phyloP scores from a whole-genome alignment of 2,113 vertebrate genomes.

The Sardina pilchardus region DNA sequence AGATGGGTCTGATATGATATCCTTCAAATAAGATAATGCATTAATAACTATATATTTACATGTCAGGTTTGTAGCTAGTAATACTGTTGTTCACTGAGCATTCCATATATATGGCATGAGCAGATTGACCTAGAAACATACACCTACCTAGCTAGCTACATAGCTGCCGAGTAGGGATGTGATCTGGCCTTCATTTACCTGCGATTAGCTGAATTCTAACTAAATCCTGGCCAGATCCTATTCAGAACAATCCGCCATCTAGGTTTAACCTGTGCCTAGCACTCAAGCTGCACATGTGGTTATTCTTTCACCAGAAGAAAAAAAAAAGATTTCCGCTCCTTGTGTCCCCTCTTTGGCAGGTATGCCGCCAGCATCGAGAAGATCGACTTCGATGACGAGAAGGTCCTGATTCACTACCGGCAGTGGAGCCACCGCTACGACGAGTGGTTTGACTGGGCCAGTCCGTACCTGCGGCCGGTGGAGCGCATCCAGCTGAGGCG shows the following conservation, averaged over 20 bases:
- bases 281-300: background rate
- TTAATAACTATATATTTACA: too few species aligned
- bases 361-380: conserved; percentile 93
- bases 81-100: background rate
- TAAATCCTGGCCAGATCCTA: background rate
- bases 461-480: conserved; percentile 86
- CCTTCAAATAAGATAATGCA: too few species aligned
- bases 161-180: background rate
- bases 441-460: conserved; percentile 97
- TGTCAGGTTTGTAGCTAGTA: too few species aligned
- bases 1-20: background rate
- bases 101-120: background rate
- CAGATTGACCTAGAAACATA: background rate
- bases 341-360: conserved; percentile 66
- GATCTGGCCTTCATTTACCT: background rate
- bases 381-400: conserved; percentile 92
- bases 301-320: background rate
- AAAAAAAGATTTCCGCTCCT: too few species aligned
- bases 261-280: background rate
- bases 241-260: too few species aligned
- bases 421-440: conserved; percentile 96
- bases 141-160: background rate
- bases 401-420: conserved; percentile 90
- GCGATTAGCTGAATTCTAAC: background rate
- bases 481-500: conserved; percentile 91